These are phyloP conservation scores for Axis porcinus DNA, from an alignment of 2,113 vertebrate genomes.

Conservation along the genomic window DNA sequence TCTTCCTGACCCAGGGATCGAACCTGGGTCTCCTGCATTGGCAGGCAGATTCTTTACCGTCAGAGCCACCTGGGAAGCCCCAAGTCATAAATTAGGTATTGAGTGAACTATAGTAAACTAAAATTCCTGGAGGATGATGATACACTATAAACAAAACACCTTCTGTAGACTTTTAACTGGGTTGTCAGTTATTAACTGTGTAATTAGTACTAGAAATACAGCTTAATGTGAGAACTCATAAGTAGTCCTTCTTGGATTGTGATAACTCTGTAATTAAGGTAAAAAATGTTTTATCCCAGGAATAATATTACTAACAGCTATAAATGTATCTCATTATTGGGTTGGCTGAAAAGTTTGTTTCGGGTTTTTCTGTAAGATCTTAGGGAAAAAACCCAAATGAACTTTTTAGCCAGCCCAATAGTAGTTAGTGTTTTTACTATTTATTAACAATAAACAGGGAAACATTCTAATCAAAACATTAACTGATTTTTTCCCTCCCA, in stretches of 20 bases:
- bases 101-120: background rate
- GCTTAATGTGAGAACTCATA: background rate
- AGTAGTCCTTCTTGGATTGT: background rate
- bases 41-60: background rate
- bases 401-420: background rate
- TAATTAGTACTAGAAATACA: background rate
- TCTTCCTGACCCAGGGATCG: background rate
- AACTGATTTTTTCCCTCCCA: background rate
- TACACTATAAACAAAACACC: background rate
- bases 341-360: background rate
- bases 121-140: background rate
- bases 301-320: background rate
- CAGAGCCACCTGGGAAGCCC: background rate
- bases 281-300: background rate
- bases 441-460: background rate
- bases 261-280: background rate
- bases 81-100: background rate
- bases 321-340: background rate
- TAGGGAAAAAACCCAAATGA: background rate
- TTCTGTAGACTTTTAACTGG: background rate
- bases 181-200: background rate
- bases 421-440: background rate
- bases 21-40: background rate
- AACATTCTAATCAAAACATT: background rate
- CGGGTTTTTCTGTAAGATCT: background rate